These are phyloP conservation scores for Tenthredo mesomela DNA, from an alignment of 2,888 invertebrate species.

Conservation along the genomic window DNA sequence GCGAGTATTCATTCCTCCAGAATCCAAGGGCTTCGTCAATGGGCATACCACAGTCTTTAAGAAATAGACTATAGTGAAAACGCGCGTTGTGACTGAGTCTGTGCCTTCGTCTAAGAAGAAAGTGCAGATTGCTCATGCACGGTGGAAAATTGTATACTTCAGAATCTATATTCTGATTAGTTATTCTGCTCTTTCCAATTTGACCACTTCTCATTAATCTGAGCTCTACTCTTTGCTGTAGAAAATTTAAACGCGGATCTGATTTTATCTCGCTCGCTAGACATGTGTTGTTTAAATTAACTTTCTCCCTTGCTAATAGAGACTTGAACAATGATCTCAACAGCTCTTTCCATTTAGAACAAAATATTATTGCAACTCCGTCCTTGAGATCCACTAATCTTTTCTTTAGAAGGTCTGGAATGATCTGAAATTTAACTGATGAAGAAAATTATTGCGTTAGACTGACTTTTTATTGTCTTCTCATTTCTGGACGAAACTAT, in stretches of 20 bases:
- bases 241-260: constrained; percentile 68
- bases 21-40: constrained; percentile 83
- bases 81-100: constrained; percentile 83
- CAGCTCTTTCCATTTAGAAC: constrained; percentile 81
- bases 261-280: constrained; percentile 42
- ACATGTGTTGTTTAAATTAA: constrained; percentile 56
- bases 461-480: background rate
- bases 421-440: constrained; percentile 80
- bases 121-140: constrained; percentile 84
- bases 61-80: constrained; percentile 85
- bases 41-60: constrained; percentile 86
- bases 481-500: constrained; percentile 9
- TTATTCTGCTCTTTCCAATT: constrained; percentile 63
- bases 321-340: constrained; percentile 78
- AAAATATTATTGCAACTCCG: constrained; percentile 80
- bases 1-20: constrained; percentile 84
- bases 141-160: constrained; percentile 80
- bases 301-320: constrained; percentile 73
- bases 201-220: constrained; percentile 57
- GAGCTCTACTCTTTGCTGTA: constrained; percentile 64
- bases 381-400: constrained; percentile 79
- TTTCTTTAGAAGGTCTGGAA: constrained; percentile 79
- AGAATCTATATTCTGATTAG: constrained; percentile 76
- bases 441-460: constrained; percentile 72
- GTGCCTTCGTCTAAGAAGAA: constrained; percentile 80